These are phyloP conservation scores for Lophura swinhoii DNA, from an alignment of 2,797 vertebrate genomes.

Conservation along the genomic window DNA sequence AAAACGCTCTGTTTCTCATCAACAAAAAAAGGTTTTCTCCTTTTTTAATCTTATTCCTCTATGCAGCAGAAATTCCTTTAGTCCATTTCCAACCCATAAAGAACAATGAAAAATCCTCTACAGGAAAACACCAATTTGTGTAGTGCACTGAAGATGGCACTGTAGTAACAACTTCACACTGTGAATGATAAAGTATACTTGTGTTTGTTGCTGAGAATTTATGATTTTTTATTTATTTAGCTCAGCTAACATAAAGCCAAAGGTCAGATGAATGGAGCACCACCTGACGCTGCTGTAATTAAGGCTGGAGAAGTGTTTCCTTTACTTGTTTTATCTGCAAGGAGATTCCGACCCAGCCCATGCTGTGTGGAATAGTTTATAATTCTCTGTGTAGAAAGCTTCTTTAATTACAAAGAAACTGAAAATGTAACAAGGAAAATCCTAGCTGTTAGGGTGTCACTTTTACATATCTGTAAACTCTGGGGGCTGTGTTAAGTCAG, in stretches of 20 bases:
- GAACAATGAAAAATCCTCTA: slow-evolving; percentile 36
- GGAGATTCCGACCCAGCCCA: slow-evolving; percentile 17
- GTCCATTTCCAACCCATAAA: not conserved
- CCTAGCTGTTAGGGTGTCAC: not conserved
- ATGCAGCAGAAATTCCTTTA: not conserved
- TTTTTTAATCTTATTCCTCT: not conserved
- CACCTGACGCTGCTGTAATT: slow-evolving; percentile 27
- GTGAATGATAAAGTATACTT: slow-evolving; percentile 43
- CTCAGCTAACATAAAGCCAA: slow-evolving; percentile 10
- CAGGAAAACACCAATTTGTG: slow-evolving; percentile 54
- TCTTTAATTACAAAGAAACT: not conserved
- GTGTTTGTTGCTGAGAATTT: slow-evolving; percentile 55
- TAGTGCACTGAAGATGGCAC: slow-evolving; percentile 79
- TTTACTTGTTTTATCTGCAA: slow-evolving; percentile 34
- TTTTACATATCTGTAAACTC: not conserved
- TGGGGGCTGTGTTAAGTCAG: not conserved
- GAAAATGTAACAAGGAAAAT: not conserved
- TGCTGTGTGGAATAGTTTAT: not conserved
- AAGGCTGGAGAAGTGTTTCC: not conserved
- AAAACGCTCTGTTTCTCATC: not conserved
- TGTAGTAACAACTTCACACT: slow-evolving; percentile 74
- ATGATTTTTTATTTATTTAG: slow-evolving; percentile 52
- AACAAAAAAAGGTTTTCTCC: not conserved
- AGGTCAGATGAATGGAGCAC: slow-evolving; percentile 40
- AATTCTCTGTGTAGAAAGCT: not conserved